A percentile compares a stretch with the other conserved stretches of the same genome.
These are phyloP conservation scores for Todiramphus chloris DNA, from an alignment of 2,113 vertebrate genomes.

Conservation along the genomic window DNA sequence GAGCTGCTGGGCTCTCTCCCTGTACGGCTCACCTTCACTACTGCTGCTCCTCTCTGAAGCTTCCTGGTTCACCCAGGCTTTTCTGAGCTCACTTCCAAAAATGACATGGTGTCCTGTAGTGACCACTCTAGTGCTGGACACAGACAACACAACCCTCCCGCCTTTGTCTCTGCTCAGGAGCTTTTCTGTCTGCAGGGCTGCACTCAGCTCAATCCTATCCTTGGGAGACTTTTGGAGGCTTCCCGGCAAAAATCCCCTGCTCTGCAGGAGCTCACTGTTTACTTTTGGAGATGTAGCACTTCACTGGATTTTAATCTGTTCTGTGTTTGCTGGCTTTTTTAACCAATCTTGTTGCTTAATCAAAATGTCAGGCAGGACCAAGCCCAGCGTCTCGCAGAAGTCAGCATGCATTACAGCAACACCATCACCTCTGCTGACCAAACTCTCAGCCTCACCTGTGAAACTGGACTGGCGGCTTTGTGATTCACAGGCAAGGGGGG, in stretches of 20 bases:
- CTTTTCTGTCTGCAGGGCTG: neutral
- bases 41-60: neutral
- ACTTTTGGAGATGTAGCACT: neutral
- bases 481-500: neutral
- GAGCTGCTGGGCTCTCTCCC: neutral
- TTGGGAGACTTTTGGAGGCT: neutral
- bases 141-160: neutral
- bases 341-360: neutral
- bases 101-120: neutral
- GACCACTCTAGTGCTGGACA: neutral
- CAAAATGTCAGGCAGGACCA: neutral
- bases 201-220: fast-evolving
- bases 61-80: neutral
- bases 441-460: neutral
- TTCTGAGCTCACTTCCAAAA: neutral
- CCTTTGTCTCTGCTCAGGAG: neutral
- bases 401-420: neutral
- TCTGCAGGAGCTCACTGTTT: neutral
- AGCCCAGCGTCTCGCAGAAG: neutral
- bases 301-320: neutral
- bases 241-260: neutral
- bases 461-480: neutral
- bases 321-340: neutral
- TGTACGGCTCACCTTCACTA: fast-evolving
- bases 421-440: neutral